A percentile compares a stretch with the other conserved stretches of the same genome.
phyloP scores from a whole-genome alignment of 2,113 vertebrate species.

The Ammodytes dubius region DNA sequence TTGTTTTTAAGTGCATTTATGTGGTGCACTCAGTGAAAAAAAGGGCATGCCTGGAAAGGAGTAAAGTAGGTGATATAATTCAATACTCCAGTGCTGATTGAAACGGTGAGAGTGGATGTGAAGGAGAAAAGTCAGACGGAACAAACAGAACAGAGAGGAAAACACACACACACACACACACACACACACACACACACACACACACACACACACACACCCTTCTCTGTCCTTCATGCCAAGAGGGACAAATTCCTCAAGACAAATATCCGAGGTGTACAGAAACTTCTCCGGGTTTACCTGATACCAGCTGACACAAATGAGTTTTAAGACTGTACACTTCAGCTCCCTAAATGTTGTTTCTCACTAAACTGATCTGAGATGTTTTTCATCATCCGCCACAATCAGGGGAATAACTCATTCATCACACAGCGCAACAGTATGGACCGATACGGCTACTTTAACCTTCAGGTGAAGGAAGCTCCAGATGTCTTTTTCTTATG shows the following conservation, averaged over 20 bases:
- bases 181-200: neutral
- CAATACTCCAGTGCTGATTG: slow-evolving; percentile 39
- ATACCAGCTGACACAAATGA: slow-evolving; percentile 59
- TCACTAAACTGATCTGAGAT: slow-evolving; percentile 70
- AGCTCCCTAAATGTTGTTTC: slow-evolving; percentile 67
- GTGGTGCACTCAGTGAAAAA: slow-evolving; percentile 13
- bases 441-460: neutral
- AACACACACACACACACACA: neutral
- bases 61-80: slow-evolving; percentile 33
- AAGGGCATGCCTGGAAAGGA: neutral
- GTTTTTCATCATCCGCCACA: slow-evolving; percentile 63
- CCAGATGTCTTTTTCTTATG: too few species aligned
- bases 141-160: slow-evolving; percentile 17
- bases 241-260: slow-evolving; percentile 68
- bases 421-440: slow-evolving; percentile 41
- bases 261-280: slow-evolving; percentile 62
- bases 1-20: slow-evolving; percentile 37
- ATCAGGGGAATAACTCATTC: slow-evolving; percentile 53
- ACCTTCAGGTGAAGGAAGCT: slow-evolving; percentile 48
- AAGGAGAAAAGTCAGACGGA: slow-evolving; percentile 44
- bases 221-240: slow-evolving; percentile 67
- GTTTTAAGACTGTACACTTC: slow-evolving; percentile 57
- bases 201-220: slow-evolving; percentile 25
- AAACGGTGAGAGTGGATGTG: slow-evolving; percentile 34
- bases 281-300: slow-evolving; percentile 42